Percentiles rank a stretch among this genome's conserved stretches.
phyloP scores from a whole-genome alignment of 2,113 vertebrate species.

The Pluvialis apricaria region DNA sequence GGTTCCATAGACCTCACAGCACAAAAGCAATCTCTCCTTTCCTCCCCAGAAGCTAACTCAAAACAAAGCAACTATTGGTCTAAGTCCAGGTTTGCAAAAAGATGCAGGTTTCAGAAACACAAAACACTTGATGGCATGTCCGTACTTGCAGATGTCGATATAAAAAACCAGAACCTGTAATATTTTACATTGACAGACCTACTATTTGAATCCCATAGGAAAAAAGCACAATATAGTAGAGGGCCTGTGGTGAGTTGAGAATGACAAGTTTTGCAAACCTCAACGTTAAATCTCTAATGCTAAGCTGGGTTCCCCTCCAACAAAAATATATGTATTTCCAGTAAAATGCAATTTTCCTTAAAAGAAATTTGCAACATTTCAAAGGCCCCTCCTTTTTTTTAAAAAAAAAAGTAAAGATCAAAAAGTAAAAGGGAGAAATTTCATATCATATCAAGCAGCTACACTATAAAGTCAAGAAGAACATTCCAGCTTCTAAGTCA shows the following conservation, averaged over 20 bases:
- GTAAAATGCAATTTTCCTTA: not conserved
- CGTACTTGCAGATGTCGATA: not conserved
- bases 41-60: not conserved
- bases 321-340: not conserved
- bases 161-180: fast-evolving
- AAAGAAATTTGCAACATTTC: not conserved
- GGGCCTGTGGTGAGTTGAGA: not conserved
- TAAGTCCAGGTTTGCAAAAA: not conserved
- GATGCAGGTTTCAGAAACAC: not conserved
- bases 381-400: not conserved
- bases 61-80: not conserved
- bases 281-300: not conserved
- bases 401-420: not conserved
- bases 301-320: not conserved
- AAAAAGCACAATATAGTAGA: not conserved
- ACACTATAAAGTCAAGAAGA: not conserved
- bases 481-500: not conserved
- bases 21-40: not conserved
- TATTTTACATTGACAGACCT: not conserved
- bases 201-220: not conserved
- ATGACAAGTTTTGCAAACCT: not conserved
- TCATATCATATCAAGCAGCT: not conserved
- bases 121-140: not conserved
- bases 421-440: not conserved
- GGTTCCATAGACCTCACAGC: not conserved